These are phyloP conservation scores for Heteromyza rotundicornis DNA, from an alignment of 2,888 invertebrate species.

Conservation along the genomic window DNA sequence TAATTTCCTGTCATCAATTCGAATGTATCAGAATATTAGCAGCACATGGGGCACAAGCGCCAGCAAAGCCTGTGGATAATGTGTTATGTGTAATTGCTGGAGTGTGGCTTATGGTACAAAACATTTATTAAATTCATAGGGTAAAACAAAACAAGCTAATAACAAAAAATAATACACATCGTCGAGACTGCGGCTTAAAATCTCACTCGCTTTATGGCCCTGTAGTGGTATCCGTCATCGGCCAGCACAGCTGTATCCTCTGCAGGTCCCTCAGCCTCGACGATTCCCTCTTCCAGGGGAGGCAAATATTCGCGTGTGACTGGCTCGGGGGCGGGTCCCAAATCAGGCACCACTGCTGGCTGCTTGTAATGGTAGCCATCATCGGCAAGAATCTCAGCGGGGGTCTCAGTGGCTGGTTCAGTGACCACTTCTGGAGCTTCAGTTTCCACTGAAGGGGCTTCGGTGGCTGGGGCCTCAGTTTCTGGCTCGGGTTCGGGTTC, in stretches of 20 bases:
- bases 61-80: too few relatives aligned
- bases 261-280: conserved; percentile 34
- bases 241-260: conserved; percentile 39
- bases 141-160: conserved; percentile 1
- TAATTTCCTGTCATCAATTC: too few relatives aligned
- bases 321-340: conserved; percentile 22
- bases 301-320: conserved; percentile 42
- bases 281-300: conserved; percentile 38
- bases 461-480: conserved; percentile 14
- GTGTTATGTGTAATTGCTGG: too few relatives aligned
- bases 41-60: too few relatives aligned
- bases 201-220: conserved; percentile 40
- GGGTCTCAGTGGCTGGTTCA: conserved; percentile 24
- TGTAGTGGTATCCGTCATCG: conserved; percentile 52
- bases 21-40: too few relatives aligned
- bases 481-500: conserved; percentile 11
- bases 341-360: conserved; percentile 42
- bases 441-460: conserved; percentile 18
- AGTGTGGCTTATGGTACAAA: too few relatives aligned
- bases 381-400: conserved; percentile 35
- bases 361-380: conserved; percentile 52
- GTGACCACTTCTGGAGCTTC: conserved; percentile 16
- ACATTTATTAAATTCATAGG: too few relatives aligned
- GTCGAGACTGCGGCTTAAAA: too few relatives aligned
- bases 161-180: too few relatives aligned